phyloP scores from a whole-genome alignment of 2,113 vertebrate genomes.

The Chaetura pelagica region DNA sequence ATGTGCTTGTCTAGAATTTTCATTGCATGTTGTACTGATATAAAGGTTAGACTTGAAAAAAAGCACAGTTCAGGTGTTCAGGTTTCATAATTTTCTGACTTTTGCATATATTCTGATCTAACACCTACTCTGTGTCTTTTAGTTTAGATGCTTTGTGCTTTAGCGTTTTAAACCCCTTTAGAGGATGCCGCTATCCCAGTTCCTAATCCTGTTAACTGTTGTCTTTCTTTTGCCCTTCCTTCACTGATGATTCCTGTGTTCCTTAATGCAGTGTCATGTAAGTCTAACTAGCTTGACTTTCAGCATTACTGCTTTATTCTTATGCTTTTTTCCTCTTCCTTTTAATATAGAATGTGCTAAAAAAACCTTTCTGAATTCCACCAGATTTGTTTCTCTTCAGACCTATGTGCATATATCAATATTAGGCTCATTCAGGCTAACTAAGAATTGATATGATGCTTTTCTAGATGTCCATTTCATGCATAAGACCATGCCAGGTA shows the following conservation, averaged over 20 bases:
- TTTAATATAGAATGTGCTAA: slow-evolving; percentile 1
- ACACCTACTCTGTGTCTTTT: slow-evolving; percentile 48
- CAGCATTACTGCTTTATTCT: slow-evolving; percentile 67
- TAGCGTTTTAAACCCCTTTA: slow-evolving; percentile 56
- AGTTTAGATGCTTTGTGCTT: slow-evolving; percentile 70
- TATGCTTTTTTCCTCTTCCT: slow-evolving; percentile 4
- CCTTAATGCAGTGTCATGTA: slow-evolving; percentile 99
- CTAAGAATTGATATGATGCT: slow-evolving; percentile 4
- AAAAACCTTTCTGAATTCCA: background rate
- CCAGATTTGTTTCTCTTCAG: background rate
- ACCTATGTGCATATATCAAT: background rate
- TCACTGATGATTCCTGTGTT: slow-evolving; percentile 89
- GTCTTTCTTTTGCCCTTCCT: slow-evolving; percentile 86
- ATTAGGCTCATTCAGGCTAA: background rate
- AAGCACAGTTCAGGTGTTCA: background rate
- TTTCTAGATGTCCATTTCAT: slow-evolving; percentile 53
- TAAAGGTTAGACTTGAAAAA: background rate
- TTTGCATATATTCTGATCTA: slow-evolving; percentile 44
- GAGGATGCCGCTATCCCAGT: slow-evolving; percentile 64
- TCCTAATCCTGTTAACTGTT: slow-evolving; percentile 89
- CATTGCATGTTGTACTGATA: background rate
- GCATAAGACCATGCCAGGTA: slow-evolving; percentile 43
- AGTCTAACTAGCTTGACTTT: slow-evolving; percentile 84
- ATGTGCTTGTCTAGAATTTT: background rate
- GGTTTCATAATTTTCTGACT: background rate